These are phyloP conservation scores for Drosophila seclusa DNA, from an alignment of 2,888 invertebrate species.

Conservation along the genomic window DNA sequence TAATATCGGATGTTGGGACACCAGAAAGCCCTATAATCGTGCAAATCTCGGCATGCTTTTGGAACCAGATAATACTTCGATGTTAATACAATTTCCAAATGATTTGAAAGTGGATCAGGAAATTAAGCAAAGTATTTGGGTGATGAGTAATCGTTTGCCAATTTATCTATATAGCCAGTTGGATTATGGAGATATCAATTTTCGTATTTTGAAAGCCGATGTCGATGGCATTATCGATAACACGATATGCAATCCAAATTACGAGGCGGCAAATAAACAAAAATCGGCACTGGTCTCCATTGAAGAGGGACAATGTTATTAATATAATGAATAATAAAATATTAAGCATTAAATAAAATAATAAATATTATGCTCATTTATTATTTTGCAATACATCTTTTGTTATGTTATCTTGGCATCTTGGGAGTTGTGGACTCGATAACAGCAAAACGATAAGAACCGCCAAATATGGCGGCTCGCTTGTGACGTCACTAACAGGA, in stretches of 20 bases:
- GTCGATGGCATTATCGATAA: conserved; percentile 88
- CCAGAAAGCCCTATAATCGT: conserved; percentile 88
- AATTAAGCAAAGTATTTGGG: conserved; percentile 89
- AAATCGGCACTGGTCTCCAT: conserved; percentile 42
- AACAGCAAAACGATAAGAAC: not conserved
- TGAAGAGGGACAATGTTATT: conserved; percentile 71
- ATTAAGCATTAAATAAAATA: not conserved
- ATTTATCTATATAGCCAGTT: conserved; percentile 89
- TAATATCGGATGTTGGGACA: conserved; percentile 93
- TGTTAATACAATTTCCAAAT: conserved; percentile 91
- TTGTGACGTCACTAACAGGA: not conserved
- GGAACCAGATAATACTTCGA: conserved; percentile 67
- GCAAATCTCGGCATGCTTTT: conserved; percentile 86
- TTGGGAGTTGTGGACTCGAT: not conserved
- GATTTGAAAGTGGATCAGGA: conserved; percentile 92
- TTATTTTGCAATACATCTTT: not conserved
- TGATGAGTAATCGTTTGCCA: conserved; percentile 91
- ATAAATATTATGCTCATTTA: not conserved
- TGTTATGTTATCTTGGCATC: not conserved
- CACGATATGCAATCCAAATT: conserved; percentile 89
- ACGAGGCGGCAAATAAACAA: conserved; percentile 3
- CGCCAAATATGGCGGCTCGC: not conserved
- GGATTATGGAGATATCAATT: conserved; percentile 89
- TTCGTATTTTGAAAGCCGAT: conserved; percentile 89
- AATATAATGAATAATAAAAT: not conserved